Percentiles rank a stretch among this genome's conserved stretches.
phyloP scores from a whole-genome alignment of 2,888 invertebrate species.

The Dasypogon diadema region DNA sequence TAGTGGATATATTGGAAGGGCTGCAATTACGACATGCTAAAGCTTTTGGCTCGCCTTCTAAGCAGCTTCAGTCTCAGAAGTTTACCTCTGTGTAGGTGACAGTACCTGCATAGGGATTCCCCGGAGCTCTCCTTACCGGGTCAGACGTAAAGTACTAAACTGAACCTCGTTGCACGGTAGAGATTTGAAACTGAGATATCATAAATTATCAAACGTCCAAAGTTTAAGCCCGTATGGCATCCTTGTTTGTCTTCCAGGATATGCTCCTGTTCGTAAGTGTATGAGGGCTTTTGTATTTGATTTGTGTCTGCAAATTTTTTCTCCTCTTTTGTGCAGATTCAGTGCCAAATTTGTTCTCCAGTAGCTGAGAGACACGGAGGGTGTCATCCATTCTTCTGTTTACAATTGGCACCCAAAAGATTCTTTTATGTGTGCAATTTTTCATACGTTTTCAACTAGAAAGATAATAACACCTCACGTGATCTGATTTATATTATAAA shows the following conservation, averaged over 20 bases:
- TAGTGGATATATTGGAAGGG: constrained; percentile 43
- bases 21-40: constrained; percentile 48
- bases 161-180: constrained; percentile 27
- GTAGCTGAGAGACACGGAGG: constrained; percentile 4
- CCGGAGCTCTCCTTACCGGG: not conserved
- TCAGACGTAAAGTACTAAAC: constrained; percentile 29
- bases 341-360: constrained; percentile 36
- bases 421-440: constrained; percentile 37
- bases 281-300: constrained; percentile 49
- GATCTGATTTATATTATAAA: constrained; percentile 10
- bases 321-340: constrained; percentile 14
- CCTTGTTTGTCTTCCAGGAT: constrained; percentile 45
- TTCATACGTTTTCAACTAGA: constrained; percentile 31
- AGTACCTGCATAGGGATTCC: constrained; percentile 35
- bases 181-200: constrained; percentile 46
- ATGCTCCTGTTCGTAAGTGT: constrained; percentile 18
- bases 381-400: constrained; percentile 16
- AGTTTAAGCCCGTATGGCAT: constrained; percentile 48
- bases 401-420: constrained; percentile 32
- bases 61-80: constrained; percentile 31
- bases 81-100: constrained; percentile 22
- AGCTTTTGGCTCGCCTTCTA: constrained; percentile 48
- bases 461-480: not conserved
- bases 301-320: constrained; percentile 40
- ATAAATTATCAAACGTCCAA: constrained; percentile 52